Evolutionary conservation across 1,140 invertebrate genomes (phyloP).

Genomic region (Trachymyrmex septentrionalis): DNA sequence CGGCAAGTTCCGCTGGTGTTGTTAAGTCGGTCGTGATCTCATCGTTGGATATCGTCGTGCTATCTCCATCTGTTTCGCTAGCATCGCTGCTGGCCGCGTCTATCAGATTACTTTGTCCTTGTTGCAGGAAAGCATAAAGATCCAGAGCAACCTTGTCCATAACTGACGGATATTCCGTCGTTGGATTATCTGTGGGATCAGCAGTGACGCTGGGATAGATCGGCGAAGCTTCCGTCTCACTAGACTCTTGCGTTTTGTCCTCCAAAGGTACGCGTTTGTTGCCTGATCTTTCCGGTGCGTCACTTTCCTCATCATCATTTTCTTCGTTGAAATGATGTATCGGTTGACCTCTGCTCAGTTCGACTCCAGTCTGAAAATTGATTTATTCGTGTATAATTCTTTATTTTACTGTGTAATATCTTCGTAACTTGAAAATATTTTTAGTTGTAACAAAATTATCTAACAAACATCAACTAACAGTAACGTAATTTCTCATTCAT

Average conservation of each 20-base stretch:
- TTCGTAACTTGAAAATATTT: not conserved
- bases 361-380: conserved; percentile 71
- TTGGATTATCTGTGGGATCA: conserved; percentile 88
- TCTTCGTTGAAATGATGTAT: conserved; percentile 65
- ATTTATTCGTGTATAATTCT: not conserved
- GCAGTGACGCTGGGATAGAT: conserved; percentile 59
- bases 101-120: conserved; percentile 91
- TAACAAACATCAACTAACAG: too few relatives aligned
- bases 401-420: not conserved
- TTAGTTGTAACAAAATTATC: not conserved
- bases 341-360: conserved; percentile 79
- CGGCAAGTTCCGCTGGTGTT: conserved; percentile 87
- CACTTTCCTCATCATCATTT: conserved; percentile 72
- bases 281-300: conserved; percentile 23
- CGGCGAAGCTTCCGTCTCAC: conserved; percentile 55
- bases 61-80: conserved; percentile 76
- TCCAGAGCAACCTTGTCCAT: conserved; percentile 94
- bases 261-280: conserved; percentile 41
- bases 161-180: conserved; percentile 86
- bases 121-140: conserved; percentile 91
- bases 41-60: conserved; percentile 83
- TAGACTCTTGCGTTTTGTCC: conserved; percentile 68
- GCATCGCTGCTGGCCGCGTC: conserved; percentile 78
- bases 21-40: conserved; percentile 88
- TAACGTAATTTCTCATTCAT: too few relatives aligned